These are phyloP conservation scores for Tridacna gigas DNA, from an alignment of 2,888 invertebrate species.

Conservation along the genomic window DNA sequence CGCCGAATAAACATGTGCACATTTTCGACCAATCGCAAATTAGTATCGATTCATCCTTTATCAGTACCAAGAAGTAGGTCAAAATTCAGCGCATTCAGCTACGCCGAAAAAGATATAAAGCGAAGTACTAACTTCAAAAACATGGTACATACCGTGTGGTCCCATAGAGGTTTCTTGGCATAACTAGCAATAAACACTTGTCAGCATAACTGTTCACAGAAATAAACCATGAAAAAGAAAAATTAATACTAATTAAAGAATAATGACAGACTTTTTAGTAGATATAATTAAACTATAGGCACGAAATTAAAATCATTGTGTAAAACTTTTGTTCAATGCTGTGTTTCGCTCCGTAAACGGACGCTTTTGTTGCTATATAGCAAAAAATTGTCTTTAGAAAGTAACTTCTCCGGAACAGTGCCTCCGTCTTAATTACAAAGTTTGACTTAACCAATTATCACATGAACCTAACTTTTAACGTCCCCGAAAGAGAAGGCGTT, in stretches of 20 bases:
- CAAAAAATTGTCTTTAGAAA: neutral
- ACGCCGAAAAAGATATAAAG: no score
- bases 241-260: neutral
- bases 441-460: neutral
- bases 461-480: neutral
- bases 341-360: neutral
- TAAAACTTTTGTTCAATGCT: neutral
- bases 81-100: no score
- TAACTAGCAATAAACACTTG: neutral
- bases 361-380: constrained; percentile 13
- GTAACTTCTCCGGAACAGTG: constrained; percentile 6
- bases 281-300: no score
- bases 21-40: no score
- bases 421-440: neutral
- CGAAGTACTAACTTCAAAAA: neutral
- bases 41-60: no score
- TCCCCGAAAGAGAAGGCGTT: neutral
- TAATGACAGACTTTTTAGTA: no score
- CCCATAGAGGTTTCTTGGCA: constrained; percentile 4
- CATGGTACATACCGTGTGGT: constrained; percentile 13
- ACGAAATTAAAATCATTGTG: no score
- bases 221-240: neutral
- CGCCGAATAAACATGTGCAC: no score
- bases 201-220: neutral
- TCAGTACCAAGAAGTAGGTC: no score